Percentiles rank a stretch among this genome's conserved stretches.
Conservation (phyloP, 2,888 invertebrate genomes). For the Drosophila sordidapex region DNA sequence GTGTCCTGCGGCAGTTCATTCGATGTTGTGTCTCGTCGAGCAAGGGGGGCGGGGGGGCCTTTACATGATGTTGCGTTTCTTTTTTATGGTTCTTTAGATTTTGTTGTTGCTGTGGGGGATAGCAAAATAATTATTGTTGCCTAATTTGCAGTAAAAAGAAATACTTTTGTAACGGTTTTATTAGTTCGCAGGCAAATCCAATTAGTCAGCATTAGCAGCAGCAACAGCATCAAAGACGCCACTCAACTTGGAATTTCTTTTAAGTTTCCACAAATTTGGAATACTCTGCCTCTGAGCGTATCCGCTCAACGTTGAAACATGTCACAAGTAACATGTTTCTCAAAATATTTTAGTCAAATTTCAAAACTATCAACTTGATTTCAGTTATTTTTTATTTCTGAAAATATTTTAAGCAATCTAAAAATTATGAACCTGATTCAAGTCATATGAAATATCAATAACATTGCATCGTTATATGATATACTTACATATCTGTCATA, state of each 20-base stretch:
- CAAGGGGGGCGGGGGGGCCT: neutral
- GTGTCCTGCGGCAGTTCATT: slow-evolving; percentile 34
- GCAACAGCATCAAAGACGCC: slow-evolving; percentile 63
- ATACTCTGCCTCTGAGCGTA: neutral
- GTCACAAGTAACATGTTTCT: neutral
- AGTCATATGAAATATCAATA: neutral
- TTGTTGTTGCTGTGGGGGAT: slow-evolving; percentile 24
- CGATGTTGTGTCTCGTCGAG: neutral
- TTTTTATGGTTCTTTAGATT: slow-evolving; percentile 57
- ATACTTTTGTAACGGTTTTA: slow-evolving; percentile 75
- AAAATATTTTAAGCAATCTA: neutral
- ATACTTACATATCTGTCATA: accelerated
- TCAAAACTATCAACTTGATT: no score
- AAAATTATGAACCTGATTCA: neutral
- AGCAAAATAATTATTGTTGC: slow-evolving; percentile 75
- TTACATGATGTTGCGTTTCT: slow-evolving; percentile 28
- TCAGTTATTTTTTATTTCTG: neutral
- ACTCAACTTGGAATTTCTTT: slow-evolving; percentile 42
- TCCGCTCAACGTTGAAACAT: neutral
- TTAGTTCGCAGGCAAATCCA: slow-evolving; percentile 75
- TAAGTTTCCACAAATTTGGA: slow-evolving; percentile 18
- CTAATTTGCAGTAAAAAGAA: slow-evolving; percentile 78
- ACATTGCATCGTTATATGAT: neutral
- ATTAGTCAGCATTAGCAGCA: slow-evolving; percentile 69
- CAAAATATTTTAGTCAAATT: neutral